phyloP scores from a whole-genome alignment of 2,797 vertebrate genomes.

The Cuculus canorus region DNA sequence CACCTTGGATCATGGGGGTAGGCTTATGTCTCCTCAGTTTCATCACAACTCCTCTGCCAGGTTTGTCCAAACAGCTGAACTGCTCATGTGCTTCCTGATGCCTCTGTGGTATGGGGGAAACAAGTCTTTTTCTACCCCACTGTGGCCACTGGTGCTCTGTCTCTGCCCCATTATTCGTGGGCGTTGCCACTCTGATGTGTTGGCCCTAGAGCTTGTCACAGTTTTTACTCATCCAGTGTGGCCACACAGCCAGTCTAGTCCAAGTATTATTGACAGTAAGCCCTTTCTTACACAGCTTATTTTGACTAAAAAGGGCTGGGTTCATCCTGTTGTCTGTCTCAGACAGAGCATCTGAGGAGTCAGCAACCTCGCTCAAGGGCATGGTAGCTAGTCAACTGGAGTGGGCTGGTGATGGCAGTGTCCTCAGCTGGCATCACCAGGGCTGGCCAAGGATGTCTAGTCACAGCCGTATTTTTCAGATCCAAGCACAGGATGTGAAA shows the following conservation, averaged over 20 bases:
- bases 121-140: background rate
- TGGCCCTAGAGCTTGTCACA: background rate
- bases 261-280: background rate
- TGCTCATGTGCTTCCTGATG: background rate
- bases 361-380: background rate
- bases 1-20: background rate
- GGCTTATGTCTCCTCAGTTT: background rate
- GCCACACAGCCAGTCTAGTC: background rate
- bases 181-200: background rate
- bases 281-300: background rate
- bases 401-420: background rate
- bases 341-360: background rate
- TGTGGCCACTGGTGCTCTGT: background rate
- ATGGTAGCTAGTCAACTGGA: background rate
- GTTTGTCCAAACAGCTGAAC: fast-evolving
- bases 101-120: background rate
- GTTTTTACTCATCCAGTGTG: background rate
- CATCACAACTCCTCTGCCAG: background rate
- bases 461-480: background rate
- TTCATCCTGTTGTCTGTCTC: background rate
- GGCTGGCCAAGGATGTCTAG: background rate
- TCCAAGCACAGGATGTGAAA: background rate
- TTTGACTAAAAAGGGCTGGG: background rate
- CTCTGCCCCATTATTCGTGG: background rate
- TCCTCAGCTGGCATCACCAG: background rate